These are phyloP conservation scores for Coregonus clupeaformis DNA, from an alignment of 2,113 vertebrate genomes.

Conservation along the genomic window DNA sequence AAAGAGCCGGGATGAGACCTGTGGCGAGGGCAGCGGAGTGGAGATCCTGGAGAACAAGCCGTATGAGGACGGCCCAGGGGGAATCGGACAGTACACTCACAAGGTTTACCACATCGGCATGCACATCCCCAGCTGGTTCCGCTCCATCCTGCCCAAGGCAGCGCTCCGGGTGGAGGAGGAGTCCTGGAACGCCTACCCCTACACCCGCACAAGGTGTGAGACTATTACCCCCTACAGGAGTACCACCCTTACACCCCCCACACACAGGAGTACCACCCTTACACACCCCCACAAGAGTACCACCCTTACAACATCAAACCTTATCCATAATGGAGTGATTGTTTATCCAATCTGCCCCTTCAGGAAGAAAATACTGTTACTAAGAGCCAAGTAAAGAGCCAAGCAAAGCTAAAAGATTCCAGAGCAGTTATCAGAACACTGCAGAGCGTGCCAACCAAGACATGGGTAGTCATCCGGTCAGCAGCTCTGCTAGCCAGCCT, in stretches of 20 bases:
- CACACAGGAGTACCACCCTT: too few species aligned
- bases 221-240: neutral
- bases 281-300: neutral
- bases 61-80: conserved; percentile 89
- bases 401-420: neutral
- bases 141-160: conserved; percentile 93
- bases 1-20: conserved; percentile 93
- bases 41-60: conserved; percentile 95
- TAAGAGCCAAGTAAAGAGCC: neutral
- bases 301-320: neutral
- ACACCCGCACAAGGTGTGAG: conserved; percentile 89
- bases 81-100: conserved; percentile 91
- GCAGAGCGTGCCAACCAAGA: conserved; percentile 15
- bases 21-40: conserved; percentile 91
- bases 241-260: neutral
- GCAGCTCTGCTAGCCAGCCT: conserved; percentile 23
- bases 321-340: neutral
- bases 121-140: conserved; percentile 98
- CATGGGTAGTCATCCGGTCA: neutral
- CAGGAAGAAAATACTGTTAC: too few species aligned
- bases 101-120: conserved; percentile 97
- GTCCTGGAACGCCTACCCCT: conserved; percentile 96
- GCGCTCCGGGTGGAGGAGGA: conserved; percentile 93
- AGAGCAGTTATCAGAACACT: conserved; percentile 32
- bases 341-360: neutral